These are phyloP conservation scores for Pachliopta kotzebuea DNA, from an alignment of 2,888 invertebrate species.

Conservation along the genomic window DNA sequence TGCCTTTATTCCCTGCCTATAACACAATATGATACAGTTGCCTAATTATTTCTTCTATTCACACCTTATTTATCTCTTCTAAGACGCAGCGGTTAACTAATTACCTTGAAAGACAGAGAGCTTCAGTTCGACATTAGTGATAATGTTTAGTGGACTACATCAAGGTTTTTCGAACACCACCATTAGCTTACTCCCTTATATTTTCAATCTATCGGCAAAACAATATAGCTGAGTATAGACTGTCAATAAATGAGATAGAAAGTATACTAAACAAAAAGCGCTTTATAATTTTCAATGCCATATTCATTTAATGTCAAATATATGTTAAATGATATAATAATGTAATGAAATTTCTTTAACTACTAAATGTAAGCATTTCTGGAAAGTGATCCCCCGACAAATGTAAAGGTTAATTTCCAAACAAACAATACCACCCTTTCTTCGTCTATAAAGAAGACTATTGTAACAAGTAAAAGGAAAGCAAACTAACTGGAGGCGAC, in stretches of 20 bases:
- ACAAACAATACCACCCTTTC: conserved; percentile 71
- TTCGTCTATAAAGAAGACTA: conserved; percentile 60
- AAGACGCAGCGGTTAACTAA: no score
- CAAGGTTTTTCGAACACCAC: no score
- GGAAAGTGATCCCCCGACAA: conserved; percentile 40
- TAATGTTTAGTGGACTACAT: no score
- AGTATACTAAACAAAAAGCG: no score
- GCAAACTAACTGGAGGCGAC: conserved; percentile 66
- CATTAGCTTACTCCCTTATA: no score
- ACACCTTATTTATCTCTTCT: conserved; percentile 47
- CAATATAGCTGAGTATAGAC: no score
- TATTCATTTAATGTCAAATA: no score
- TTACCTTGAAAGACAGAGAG: no score
- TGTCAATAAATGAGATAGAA: no score
- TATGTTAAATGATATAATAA: background rate
- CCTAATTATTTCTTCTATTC: conserved; percentile 53
- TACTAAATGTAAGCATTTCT: conserved; percentile 35
- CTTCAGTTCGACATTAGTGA: no score
- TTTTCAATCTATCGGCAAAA: no score
- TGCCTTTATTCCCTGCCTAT: conserved; percentile 59
- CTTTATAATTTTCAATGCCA: no score
- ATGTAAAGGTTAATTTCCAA: conserved; percentile 62
- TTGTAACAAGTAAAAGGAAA: conserved; percentile 71
- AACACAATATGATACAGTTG: conserved; percentile 52
- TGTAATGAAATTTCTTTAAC: conserved; percentile 20